Percentiles rank a stretch among this genome's conserved stretches.
Conservation (phyloP, 2,797 vertebrate genomes). For the Taeniopygia guttata region DNA sequence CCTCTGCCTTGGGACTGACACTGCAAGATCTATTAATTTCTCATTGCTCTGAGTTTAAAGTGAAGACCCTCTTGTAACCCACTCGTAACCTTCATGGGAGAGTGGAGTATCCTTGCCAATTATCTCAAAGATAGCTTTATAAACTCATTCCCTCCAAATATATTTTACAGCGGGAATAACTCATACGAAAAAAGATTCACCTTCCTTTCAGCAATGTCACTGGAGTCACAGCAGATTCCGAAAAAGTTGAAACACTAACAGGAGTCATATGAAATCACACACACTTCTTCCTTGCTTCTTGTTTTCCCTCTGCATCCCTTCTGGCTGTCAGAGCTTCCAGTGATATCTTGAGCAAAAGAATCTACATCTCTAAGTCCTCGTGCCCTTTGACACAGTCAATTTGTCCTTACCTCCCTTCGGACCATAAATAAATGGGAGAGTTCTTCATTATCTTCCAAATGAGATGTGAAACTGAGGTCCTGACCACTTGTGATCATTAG, state of each 20-base stretch:
- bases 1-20: constrained; percentile 45
- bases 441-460: constrained; percentile 70
- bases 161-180: constrained; percentile 52
- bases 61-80: constrained; percentile 54
- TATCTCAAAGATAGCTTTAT: constrained; percentile 62
- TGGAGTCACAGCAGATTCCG: constrained; percentile 20
- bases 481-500: constrained; percentile 62
- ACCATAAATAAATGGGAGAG: constrained; percentile 60
- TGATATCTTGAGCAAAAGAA: neutral
- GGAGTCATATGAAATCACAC: neutral
- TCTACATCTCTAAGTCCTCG: neutral
- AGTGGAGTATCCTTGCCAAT: constrained; percentile 61
- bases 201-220: constrained; percentile 72
- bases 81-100: constrained; percentile 65
- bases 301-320: neutral
- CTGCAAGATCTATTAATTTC: constrained; percentile 63
- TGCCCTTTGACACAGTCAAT: constrained; percentile 51
- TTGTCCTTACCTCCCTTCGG: constrained; percentile 50
- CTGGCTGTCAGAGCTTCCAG: neutral
- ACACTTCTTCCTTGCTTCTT: neutral
- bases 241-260: constrained; percentile 8
- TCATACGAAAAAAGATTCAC: constrained; percentile 61
- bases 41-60: constrained; percentile 47
- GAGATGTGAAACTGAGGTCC: constrained; percentile 68
- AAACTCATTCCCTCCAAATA: constrained; percentile 64